Evolutionary conservation across 2,113 vertebrate species (phyloP), one percentile per base, ranked within the genome.

Genomic region (Illadopsis cleaveri): DNA sequence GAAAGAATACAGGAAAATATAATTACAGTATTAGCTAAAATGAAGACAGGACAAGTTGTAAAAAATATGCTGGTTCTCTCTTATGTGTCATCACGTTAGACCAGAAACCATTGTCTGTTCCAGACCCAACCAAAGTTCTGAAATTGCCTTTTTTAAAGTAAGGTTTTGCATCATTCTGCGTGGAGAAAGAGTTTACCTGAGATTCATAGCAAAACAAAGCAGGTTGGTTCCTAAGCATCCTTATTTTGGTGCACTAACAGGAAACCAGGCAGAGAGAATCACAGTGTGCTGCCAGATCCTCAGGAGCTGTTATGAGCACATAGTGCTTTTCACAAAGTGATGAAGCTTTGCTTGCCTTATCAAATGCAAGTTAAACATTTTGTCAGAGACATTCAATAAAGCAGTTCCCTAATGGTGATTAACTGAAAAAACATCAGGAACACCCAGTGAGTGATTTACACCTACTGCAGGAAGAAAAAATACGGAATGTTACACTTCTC

Each of bases 1-100:
- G 87, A 95, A 94, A 45, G 69, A 78, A 62, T 70, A 82, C 51
- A 93, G 89, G 94, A 91, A 95, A 95, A 77, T 47, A 58, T 82
- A 88, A 91, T 89, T 84, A 91, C 44, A 77, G 33, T 57, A 70
- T 76, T 18, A 18, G 54, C 78, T 70, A 70, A 73, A 82, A 85
- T 54, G 66, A 86, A 80, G 75, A 82, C 35, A 72, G 66, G 62
- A 82, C 33, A 3, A 72, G 47, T 25, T 72, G 84, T 82, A 82
- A 48, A 80, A 88, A 86, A 44, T 27, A 21, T 0, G 3, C 47
- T 47, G 23, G 16, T 91, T 89, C 4, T 68, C 68, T 86, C 48
- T 76, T 27, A 22, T 0, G 2, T 64, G 53, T 86, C 89, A 71
- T 50, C 54, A 44, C 5, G 5, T 50, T 61, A 42, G 48, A 72